phyloP scores from a whole-genome alignment of 2,113 vertebrate species.

The Anarrhichthys ocellatus region DNA sequence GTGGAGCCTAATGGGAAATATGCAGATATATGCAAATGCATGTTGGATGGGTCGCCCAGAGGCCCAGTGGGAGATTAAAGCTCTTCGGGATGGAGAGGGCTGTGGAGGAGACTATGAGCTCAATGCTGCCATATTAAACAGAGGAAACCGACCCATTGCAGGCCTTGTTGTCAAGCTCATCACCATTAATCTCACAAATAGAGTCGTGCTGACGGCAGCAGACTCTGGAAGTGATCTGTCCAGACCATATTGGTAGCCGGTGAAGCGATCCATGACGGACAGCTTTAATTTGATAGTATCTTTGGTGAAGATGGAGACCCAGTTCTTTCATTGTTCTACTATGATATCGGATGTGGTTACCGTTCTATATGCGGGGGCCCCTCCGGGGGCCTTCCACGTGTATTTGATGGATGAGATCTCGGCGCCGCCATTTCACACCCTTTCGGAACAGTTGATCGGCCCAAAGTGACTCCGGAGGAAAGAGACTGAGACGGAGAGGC shows the following conservation, averaged over 20 bases:
- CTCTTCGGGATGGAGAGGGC: conserved; percentile 75
- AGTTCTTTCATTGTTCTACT: conserved; percentile 24
- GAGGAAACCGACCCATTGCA: conserved; percentile 31
- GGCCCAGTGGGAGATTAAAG: conserved; percentile 79
- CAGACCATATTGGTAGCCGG: background rate
- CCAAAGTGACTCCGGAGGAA: conserved; percentile 40
- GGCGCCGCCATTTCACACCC: conserved; percentile 46
- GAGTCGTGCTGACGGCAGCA: conserved; percentile 20
- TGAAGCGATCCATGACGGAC: conserved; percentile 28
- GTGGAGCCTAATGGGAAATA: conserved; percentile 81
- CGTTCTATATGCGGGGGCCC: background rate
- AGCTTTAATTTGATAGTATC: conserved; percentile 52
- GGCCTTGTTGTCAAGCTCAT: conserved; percentile 38
- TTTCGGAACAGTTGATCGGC: conserved; percentile 37
- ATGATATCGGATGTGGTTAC: conserved; percentile 32
- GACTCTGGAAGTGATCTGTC: conserved; percentile 39
- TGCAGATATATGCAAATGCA: conserved; percentile 83
- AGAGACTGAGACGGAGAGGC: conserved; percentile 27
- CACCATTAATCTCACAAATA: conserved; percentile 40
- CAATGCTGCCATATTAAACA: conserved; percentile 48
- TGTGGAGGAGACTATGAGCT: conserved; percentile 62
- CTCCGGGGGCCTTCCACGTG: conserved; percentile 6
- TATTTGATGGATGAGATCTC: conserved; percentile 68
- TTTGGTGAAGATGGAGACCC: conserved; percentile 5
- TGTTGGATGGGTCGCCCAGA: conserved; percentile 73